Evolutionary conservation across 2,888 invertebrate genomes (phyloP), one percentile per base, ranked within the genome.

Genomic region (Eupithecia abbreviata): DNA sequence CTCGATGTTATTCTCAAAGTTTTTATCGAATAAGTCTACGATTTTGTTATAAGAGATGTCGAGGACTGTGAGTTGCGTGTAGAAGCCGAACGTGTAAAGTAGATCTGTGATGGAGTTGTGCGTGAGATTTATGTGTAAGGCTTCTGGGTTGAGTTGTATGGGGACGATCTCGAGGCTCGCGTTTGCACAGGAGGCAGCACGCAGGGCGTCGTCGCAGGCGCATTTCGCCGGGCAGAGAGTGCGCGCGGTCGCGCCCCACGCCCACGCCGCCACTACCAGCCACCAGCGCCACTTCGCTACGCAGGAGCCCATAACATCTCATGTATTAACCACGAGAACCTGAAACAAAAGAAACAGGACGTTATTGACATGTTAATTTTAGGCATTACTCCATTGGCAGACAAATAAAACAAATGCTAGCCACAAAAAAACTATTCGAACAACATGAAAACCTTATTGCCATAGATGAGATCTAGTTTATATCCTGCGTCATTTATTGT

Each of bases 91-190:
- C 41, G 97, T 97, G 89, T 97, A 97, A 82, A 97, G 96, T 9
- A 98, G 96, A 86, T 96, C 96, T 87, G 96, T 96, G 87, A 99
- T 98, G 83, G 96, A 96, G 91, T 98, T 98, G 88, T 97, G 96
- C n/a, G 97, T 97, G 77, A 98, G 96, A 89, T 97, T 97, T 87
- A 98, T 97, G 91, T 97, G 96, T 73, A 96, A 96, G 72, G 98
- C 96, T 89, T 98, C 98, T 65, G 98, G 98, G 91, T 98, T 98
- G 83, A 98, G 96, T 89, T 98, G 98, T 84, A 98, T 98, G 79
- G 98, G 98, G 74, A 98, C 97, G 84, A 98, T 97, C 89, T 98
- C 98, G 82, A 98, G 96, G 79, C 96, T 96, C 74, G 98, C 97
- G 86, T 96, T 96, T 82, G 97, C 96, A 91, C 98, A 98, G 82